A percentile compares a stretch with the other conserved stretches of the same genome.
Conservation (phyloP, 2,888 invertebrate genomes). For the Nomada fabriciana region DNA sequence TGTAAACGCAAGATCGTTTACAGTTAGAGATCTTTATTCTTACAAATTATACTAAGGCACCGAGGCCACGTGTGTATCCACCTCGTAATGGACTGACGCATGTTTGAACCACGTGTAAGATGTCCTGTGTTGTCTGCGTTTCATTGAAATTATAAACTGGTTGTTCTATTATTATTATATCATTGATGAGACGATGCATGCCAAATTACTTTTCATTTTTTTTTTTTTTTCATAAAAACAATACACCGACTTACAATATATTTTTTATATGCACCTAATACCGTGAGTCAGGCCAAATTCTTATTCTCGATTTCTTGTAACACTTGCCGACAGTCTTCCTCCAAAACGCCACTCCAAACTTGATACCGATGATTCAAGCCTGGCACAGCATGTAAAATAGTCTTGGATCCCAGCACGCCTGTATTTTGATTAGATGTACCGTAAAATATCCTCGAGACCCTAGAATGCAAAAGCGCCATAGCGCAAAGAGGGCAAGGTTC, state of each 20-base stretch:
- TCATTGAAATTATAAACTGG: slow-evolving; percentile 68
- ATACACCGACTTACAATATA: not conserved
- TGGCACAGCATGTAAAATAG: slow-evolving; percentile 91
- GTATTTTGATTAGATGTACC: slow-evolving; percentile 85
- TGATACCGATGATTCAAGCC: slow-evolving; percentile 96
- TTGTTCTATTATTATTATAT: slow-evolving; percentile 34
- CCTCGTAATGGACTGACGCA: slow-evolving; percentile 50
- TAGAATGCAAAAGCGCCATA: slow-evolving; percentile 97
- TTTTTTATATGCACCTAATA: not conserved
- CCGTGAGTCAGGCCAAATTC: slow-evolving; percentile 31
- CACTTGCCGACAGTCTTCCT: slow-evolving; percentile 80
- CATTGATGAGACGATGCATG: not conserved
- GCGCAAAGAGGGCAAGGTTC: slow-evolving; percentile 98
- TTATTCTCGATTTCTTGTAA: slow-evolving; percentile 59
- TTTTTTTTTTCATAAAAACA: not conserved
- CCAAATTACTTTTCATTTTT: not conserved
- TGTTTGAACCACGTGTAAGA: slow-evolving; percentile 63
- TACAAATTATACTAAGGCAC: slow-evolving; percentile 60
- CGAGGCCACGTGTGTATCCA: slow-evolving; percentile 60
- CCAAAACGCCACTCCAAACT: slow-evolving; percentile 90
- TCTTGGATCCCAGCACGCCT: slow-evolving; percentile 90
- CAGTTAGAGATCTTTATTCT: slow-evolving; percentile 47
- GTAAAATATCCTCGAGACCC: slow-evolving; percentile 93
- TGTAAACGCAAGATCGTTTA: slow-evolving; percentile 51
- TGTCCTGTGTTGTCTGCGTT: slow-evolving; percentile 58